Evolutionary conservation across 2,113 vertebrate species (phyloP).

Genomic region (Physeter macrocephalus): DNA sequence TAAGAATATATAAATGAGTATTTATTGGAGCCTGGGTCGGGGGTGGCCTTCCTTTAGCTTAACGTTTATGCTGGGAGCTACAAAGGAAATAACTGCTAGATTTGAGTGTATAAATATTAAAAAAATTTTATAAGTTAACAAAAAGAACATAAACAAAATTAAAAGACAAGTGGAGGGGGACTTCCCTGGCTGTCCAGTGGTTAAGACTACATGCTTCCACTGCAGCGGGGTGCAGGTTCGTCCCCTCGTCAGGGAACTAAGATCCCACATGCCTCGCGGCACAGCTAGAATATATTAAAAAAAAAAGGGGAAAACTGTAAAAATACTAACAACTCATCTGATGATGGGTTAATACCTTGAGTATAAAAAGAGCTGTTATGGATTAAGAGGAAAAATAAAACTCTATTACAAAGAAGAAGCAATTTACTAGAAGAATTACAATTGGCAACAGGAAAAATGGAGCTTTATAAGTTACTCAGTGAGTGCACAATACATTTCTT

Average conservation of each 20-base stretch:
- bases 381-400: constrained; percentile 3
- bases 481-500: neutral
- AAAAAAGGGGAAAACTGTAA: neutral
- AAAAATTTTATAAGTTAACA: neutral
- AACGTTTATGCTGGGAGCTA: neutral
- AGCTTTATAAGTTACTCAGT: neutral
- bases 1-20: neutral
- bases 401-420: neutral
- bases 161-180: neutral
- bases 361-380: neutral
- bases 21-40: neutral
- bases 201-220: neutral
- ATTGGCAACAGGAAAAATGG: neutral
- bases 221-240: neutral
- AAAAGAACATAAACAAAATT: neutral
- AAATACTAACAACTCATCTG: neutral
- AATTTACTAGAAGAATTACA: neutral
- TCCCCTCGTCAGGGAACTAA: neutral
- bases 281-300: neutral
- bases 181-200: neutral
- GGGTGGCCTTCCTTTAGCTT: neutral
- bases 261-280: neutral
- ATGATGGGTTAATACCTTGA: neutral
- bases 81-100: neutral
- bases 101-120: neutral